phyloP scores from a whole-genome alignment of 2,113 vertebrate genomes.

The Rhinogobius similis region DNA sequence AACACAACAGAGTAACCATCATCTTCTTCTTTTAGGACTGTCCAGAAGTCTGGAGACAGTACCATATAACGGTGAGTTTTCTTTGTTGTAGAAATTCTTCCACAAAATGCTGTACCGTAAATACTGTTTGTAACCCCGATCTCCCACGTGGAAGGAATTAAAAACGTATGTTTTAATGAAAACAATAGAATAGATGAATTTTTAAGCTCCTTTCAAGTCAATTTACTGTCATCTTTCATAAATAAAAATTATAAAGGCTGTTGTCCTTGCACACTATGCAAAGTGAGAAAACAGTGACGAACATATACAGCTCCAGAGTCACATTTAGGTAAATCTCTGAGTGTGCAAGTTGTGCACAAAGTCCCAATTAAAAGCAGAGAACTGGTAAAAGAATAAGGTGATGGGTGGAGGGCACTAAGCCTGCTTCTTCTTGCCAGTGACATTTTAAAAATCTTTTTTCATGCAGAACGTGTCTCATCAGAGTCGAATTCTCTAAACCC shows the following conservation, averaged over 20 bases:
- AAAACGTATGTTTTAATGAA: background rate
- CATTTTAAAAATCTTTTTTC: conserved; percentile 27
- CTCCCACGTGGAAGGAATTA: too few species aligned
- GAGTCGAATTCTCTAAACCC: conserved; percentile 17
- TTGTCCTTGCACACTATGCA: background rate
- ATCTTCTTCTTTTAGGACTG: conserved; percentile 80
- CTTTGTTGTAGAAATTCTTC: background rate
- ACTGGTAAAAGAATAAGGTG: conserved; percentile 33
- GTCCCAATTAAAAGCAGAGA: conserved; percentile 52
- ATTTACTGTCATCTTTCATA: background rate
- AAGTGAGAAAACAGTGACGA: background rate
- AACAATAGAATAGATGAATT: background rate
- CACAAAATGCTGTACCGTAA: background rate
- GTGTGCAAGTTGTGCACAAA: conserved; percentile 13
- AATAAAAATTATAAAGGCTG: background rate
- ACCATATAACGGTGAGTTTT: conserved; percentile 93
- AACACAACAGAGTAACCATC: background rate
- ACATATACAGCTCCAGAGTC: conserved; percentile 15
- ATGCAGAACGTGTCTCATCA: conserved; percentile 34
- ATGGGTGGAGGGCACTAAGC: conserved; percentile 26
- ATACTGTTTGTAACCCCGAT: background rate
- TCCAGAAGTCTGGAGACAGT: conserved; percentile 99
- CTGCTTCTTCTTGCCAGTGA: conserved; percentile 21
- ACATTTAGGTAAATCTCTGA: conserved; percentile 28
- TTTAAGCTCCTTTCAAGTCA: background rate